Evolutionary conservation across 2,113 vertebrate genomes (phyloP), one percentile per base, ranked within the genome.

Genomic region (Lota lota): DNA sequence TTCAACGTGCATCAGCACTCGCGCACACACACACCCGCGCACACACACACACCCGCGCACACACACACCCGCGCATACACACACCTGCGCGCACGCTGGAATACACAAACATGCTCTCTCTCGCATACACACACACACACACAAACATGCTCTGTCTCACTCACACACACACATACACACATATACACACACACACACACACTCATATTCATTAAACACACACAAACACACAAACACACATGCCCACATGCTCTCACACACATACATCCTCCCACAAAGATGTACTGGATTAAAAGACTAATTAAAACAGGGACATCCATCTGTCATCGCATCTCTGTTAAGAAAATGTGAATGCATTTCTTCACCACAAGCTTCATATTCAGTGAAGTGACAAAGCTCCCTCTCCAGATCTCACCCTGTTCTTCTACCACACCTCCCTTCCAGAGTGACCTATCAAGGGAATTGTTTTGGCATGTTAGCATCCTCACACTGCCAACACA

Each of bases 221-320:
- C 40, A 40, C 8, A 5, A 2, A 47, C 11, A 11, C 40, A 47
- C 40, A 47, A 10, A 47, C 40, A 57, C 40, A 47, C 40, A 47
- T 47, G 40, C 40, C 2, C 40, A 47, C 5, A 59, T 59, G 47
- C 63, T 15, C 64, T 24, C 64, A 5, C 22, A 57, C 51, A 53
- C 72, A 65, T 67, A 61, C 63, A 60, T 59, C 72, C 51, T 5
- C 19, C 78, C 74, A 68, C 79, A 79, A 73, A 73, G 73, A 79
- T 74, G 69, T 65, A 81, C 75, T 70, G 72, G 77, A 71, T 33
- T 72, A 79, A 83, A 77, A 79, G 69, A 71, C 78, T 81, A 80
- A 88, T 87, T 87, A 86, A 85, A 86, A 83, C 81, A 84, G 57
- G 82, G 74, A 82, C 73, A 75, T 72, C 87, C 87, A 84, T 89